Percentiles rank a stretch among this genome's conserved stretches.
These are phyloP conservation scores for Aromia moschata DNA, from an alignment of 2,888 invertebrate genomes.

Conservation along the genomic window DNA sequence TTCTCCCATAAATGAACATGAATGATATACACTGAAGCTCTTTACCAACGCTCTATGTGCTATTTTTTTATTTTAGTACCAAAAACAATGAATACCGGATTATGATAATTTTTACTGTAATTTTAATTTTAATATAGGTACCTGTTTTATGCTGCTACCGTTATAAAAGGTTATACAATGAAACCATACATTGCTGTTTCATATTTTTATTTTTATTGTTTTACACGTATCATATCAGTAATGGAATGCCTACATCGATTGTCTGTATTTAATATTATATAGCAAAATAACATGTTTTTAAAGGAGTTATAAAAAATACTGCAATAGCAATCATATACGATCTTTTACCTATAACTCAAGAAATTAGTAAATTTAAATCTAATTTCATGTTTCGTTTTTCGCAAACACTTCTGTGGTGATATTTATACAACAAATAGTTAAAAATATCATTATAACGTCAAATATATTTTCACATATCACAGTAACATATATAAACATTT, in stretches of 20 bases:
- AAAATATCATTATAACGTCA: conserved; percentile 28
- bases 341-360: not conserved
- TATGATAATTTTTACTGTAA: no score
- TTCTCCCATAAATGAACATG: no score
- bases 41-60: no score
- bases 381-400: conserved; percentile 2
- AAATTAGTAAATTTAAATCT: conserved; percentile 1
- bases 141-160: no score
- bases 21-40: no score
- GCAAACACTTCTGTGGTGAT: not conserved
- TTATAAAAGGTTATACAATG: no score
- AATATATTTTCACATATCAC: conserved; percentile 37
- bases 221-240: conserved; percentile 6
- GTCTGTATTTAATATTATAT: conserved; percentile 27
- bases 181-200: no score
- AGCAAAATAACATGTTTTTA: conserved; percentile 20
- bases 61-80: no score
- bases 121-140: no score
- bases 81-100: no score
- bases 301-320: conserved; percentile 33
- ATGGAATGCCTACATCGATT: conserved; percentile 25
- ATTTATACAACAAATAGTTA: conserved; percentile 20
- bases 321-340: conserved; percentile 30
- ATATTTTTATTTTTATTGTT: not conserved
- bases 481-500: conserved; percentile 35